Conservation (phyloP, 2,797 vertebrate species). For the Coregonus ussuriensis region DNA sequence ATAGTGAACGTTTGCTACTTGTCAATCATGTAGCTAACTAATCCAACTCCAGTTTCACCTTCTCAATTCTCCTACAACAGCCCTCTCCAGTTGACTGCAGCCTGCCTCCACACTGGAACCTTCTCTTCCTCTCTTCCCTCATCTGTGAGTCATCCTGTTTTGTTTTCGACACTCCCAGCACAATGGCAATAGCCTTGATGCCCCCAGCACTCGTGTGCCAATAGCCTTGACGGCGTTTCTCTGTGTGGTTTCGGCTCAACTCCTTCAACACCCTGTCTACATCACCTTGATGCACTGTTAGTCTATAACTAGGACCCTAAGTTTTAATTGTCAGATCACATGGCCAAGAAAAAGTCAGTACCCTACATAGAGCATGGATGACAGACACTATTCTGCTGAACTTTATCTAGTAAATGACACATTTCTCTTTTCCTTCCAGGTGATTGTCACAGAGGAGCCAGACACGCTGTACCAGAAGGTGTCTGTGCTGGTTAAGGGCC, state of each 20-base stretch:
- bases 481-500: slow-evolving; percentile 88
- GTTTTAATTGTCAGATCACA: too few species aligned
- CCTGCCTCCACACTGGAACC: slow-evolving; percentile 61
- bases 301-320: too few species aligned
- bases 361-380: neutral
- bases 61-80: slow-evolving; percentile 32
- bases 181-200: neutral
- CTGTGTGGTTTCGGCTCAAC: neutral
- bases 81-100: slow-evolving; percentile 24
- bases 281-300: neutral
- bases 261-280: neutral
- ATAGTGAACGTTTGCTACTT: neutral
- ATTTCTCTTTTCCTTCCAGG: slow-evolving; percentile 60
- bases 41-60: neutral
- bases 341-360: too few species aligned
- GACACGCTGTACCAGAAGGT: slow-evolving; percentile 87
- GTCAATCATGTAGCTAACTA: neutral
- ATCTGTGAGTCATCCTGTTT: slow-evolving; percentile 51
- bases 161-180: neutral
- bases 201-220: neutral
- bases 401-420: neutral
- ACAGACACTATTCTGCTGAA: neutral
- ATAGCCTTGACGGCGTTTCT: neutral
- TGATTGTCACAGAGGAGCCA: slow-evolving; percentile 85
- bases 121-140: slow-evolving; percentile 45